Conservation (phyloP, 2,797 vertebrate species). For the Amblyopsis hoosieri region DNA sequence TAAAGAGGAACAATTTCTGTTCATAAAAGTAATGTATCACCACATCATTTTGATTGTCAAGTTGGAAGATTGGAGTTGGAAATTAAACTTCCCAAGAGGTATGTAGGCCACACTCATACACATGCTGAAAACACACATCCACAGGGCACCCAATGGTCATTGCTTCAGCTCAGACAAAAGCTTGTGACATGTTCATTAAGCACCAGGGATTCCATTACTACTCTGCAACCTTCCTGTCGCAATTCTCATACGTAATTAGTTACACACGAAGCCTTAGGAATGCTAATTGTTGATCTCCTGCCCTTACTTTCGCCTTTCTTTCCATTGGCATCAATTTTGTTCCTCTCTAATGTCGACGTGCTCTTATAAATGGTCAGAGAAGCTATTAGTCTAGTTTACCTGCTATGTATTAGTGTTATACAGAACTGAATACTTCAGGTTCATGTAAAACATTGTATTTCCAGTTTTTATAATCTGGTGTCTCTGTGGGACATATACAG, state of each 20-base stretch:
- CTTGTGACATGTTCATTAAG: slow-evolving; percentile 79
- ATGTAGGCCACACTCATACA: too few relatives aligned
- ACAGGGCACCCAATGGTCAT: slow-evolving; percentile 51
- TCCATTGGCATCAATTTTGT: slow-evolving; percentile 7
- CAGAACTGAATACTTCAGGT: too few relatives aligned
- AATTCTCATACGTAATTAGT: slow-evolving; percentile 76
- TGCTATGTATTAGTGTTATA: too few relatives aligned
- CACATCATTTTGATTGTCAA: neutral
- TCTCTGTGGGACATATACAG: too few relatives aligned
- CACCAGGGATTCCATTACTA: slow-evolving; percentile 75
- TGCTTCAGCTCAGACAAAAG: slow-evolving; percentile 64
- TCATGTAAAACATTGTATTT: too few relatives aligned
- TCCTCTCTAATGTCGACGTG: too few relatives aligned
- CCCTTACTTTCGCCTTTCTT: slow-evolving; percentile 42
- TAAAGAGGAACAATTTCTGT: too few relatives aligned
- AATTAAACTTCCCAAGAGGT: too few relatives aligned
- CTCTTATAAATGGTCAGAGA: too few relatives aligned
- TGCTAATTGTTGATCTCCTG: slow-evolving; percentile 73
- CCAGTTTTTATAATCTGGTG: too few relatives aligned
- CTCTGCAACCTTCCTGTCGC: slow-evolving; percentile 72
- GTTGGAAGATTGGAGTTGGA: neutral
- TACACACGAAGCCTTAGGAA: slow-evolving; percentile 71
- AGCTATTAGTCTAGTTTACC: too few relatives aligned
- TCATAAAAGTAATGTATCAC: neutral
- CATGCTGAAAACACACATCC: slow-evolving; percentile 15